Conservation (phyloP, 2,888 invertebrate species). For the Dasysyrphus tricinctus region DNA sequence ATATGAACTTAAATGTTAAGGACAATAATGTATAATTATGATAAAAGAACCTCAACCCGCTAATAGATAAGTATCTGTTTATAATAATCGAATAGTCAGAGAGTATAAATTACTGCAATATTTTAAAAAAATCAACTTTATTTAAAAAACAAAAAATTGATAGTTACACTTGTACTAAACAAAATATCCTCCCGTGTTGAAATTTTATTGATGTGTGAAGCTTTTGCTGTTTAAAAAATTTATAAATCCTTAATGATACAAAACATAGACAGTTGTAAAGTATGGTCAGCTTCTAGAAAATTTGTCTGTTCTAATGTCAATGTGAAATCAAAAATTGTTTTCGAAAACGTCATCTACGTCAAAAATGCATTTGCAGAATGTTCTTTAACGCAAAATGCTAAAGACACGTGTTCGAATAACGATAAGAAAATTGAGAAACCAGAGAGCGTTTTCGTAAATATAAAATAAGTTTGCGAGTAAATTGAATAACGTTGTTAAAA, state of each 20-base stretch:
- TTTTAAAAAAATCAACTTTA: constrained; percentile 30
- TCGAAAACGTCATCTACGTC: no score
- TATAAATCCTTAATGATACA: background rate
- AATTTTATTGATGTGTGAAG: background rate
- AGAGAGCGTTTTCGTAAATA: no score
- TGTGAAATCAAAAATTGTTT: no score
- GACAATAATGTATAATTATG: constrained; percentile 73
- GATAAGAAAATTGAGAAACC: no score
- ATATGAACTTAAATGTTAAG: constrained; percentile 65
- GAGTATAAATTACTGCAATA: constrained; percentile 28
- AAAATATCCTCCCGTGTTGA: background rate
- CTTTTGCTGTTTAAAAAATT: background rate
- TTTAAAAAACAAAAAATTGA: constrained; percentile 23
- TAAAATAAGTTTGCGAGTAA: no score
- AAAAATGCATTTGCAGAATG: no score
- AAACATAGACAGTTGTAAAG: background rate
- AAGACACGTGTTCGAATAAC: no score
- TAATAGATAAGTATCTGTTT: constrained; percentile 47
- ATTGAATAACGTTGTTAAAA: no score
- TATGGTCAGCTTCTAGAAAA: background rate
- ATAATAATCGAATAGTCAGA: constrained; percentile 47
- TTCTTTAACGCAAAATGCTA: no score
- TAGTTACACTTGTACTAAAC: background rate
- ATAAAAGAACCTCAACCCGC: constrained; percentile 51
- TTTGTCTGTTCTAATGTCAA: background rate